phyloP scores from a whole-genome alignment of 2,888 invertebrate species.

The Hirtodrosophila trivittata region DNA sequence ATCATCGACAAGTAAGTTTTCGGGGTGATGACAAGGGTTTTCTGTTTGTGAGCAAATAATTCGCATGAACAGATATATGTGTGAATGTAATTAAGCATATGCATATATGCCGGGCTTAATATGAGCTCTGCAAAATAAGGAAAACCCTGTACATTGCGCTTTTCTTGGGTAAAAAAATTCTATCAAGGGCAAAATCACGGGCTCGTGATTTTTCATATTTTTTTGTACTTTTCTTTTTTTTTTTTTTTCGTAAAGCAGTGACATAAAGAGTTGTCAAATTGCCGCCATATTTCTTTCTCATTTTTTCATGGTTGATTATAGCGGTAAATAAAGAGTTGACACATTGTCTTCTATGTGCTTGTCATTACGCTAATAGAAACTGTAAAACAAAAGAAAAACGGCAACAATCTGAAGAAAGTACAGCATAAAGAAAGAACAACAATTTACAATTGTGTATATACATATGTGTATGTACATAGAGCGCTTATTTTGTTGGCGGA shows the following conservation, averaged over 20 bases:
- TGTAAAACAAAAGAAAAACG: conserved; percentile 36
- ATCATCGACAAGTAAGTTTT: conserved; percentile 83
- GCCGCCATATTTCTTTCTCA: conserved; percentile 72
- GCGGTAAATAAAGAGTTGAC: conserved; percentile 74
- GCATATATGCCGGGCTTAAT: conserved; percentile 41
- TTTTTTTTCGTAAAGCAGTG: conserved; percentile 63
- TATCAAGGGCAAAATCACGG: conserved; percentile 74
- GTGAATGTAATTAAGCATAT: conserved; percentile 22
- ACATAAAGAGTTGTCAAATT: conserved; percentile 63
- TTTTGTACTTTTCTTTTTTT: conserved; percentile 60
- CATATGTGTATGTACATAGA: conserved; percentile 17
- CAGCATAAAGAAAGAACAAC: conserved; percentile 39
- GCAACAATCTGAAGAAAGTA: conserved; percentile 31
- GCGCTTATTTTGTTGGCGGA: conserved; percentile 40
- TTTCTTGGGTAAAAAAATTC: conserved; percentile 32
- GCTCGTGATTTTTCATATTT: conserved; percentile 26
- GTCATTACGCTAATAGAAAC: conserved; percentile 32
- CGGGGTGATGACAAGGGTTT: conserved; percentile 36
- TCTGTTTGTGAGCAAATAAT: conserved; percentile 39
- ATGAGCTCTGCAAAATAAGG: conserved; percentile 16
- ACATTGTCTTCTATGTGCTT: conserved; percentile 35
- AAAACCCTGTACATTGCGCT: conserved; percentile 27
- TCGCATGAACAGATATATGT: conserved; percentile 23
- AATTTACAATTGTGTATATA: conserved; percentile 38
- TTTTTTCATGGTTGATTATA: conserved; percentile 47